Percentiles rank a stretch among this genome's conserved stretches.
These are phyloP conservation scores for Crepidodera aurea DNA, from an alignment of 2,888 invertebrate genomes.

Conservation along the genomic window DNA sequence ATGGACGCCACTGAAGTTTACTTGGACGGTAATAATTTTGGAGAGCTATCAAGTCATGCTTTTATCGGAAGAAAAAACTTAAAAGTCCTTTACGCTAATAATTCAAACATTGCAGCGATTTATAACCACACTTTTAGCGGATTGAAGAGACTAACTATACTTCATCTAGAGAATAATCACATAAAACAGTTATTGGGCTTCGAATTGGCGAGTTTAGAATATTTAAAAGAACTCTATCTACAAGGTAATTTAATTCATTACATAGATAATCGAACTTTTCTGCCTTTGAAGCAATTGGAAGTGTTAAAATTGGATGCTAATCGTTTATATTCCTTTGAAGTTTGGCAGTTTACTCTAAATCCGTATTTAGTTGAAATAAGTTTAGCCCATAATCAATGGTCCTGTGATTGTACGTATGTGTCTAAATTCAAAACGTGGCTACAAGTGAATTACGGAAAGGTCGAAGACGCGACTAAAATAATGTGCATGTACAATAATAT, in stretches of 20 bases:
- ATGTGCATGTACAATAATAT: slow-evolving; percentile 79
- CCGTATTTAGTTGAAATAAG: slow-evolving; percentile 88
- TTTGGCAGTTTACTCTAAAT: slow-evolving; percentile 85
- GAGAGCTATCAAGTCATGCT: slow-evolving; percentile 85
- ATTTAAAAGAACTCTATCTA: slow-evolving; percentile 84
- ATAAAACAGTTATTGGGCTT: slow-evolving; percentile 81
- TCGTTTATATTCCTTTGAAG: slow-evolving; percentile 80
- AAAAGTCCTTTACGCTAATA: slow-evolving; percentile 86
- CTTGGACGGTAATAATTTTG: slow-evolving; percentile 90
- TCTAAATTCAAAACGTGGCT: slow-evolving; percentile 83
- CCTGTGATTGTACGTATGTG: slow-evolving; percentile 87
- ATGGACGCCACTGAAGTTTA: slow-evolving; percentile 97
- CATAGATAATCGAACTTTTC: slow-evolving; percentile 87
- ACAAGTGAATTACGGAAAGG: slow-evolving; percentile 79
- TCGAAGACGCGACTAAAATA: slow-evolving; percentile 79
- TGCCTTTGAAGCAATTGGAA: slow-evolving; percentile 81
- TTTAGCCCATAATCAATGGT: slow-evolving; percentile 87
- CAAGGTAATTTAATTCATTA: slow-evolving; percentile 84
- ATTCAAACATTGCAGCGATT: slow-evolving; percentile 84
- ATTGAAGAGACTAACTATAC: slow-evolving; percentile 76
- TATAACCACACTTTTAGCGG: slow-evolving; percentile 93
- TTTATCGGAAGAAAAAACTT: slow-evolving; percentile 93
- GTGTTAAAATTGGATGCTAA: slow-evolving; percentile 87
- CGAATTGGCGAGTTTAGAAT: slow-evolving; percentile 83
- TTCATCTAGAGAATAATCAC: slow-evolving; percentile 89